These are phyloP conservation scores for Urechis unicinctus DNA, from an alignment of 2,888 invertebrate species.

Conservation along the genomic window DNA sequence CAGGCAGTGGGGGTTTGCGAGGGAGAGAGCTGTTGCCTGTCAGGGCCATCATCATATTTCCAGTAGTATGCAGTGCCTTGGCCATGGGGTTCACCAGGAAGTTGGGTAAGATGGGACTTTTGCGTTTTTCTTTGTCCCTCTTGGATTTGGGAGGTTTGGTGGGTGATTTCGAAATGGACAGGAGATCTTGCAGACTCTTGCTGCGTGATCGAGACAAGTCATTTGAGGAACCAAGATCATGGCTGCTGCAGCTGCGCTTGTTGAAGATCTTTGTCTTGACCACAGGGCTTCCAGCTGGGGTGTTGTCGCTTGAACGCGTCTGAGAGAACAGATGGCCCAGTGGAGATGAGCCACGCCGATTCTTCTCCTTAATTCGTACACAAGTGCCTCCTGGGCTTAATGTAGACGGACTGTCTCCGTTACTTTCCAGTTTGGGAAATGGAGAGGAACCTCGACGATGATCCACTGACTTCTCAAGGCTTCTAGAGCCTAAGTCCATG, in stretches of 20 bases:
- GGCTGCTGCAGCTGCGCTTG: not conserved
- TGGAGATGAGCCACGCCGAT: conserved; percentile 2
- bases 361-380: not conserved
- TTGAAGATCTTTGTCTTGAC: not conserved
- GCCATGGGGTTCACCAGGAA: not conserved
- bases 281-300: conserved; percentile 1
- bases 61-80: conserved; percentile 1
- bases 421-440: not conserved
- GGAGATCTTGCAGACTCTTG: conserved; percentile 12
- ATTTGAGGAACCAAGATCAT: not conserved
- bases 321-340: not conserved
- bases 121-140: not conserved
- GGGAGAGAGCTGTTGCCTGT: not conserved
- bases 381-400: not conserved
- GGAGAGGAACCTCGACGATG: not conserved
- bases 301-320: not conserved
- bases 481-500: not conserved
- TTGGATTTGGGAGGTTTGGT: not conserved
- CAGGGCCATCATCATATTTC: conserved; percentile 7
- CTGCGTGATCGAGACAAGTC: not conserved
- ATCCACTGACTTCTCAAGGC: not conserved
- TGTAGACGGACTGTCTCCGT: not conserved
- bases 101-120: not conserved
- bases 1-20: no score
- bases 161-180: conserved; percentile 3